Percentiles rank a stretch among this genome's conserved stretches.
These are phyloP conservation scores for Elaphurus davidianus DNA, from an alignment of 2,113 vertebrate species.

Conservation along the genomic window DNA sequence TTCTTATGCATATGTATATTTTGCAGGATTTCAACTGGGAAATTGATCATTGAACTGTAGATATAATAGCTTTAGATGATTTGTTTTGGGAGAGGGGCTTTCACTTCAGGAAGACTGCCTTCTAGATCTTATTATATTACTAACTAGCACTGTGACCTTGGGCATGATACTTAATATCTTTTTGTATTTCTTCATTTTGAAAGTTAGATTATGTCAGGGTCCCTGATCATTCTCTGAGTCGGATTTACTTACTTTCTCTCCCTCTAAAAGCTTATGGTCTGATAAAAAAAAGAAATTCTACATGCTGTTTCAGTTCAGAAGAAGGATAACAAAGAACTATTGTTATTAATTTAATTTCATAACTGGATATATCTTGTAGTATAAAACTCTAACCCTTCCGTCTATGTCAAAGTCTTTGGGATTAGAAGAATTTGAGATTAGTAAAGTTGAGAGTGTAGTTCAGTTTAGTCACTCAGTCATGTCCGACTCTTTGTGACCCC, in stretches of 20 bases:
- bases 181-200: not conserved
- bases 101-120: slow-evolving; percentile 1
- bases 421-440: not conserved
- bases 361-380: not conserved
- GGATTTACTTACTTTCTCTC: not conserved
- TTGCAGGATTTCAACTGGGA: not conserved
- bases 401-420: not conserved
- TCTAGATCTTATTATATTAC: not conserved
- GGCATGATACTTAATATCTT: not conserved
- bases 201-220: not conserved
- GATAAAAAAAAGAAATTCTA: not conserved
- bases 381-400: not conserved
- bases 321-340: not conserved
- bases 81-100: not conserved
- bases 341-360: not conserved
- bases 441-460: not conserved
- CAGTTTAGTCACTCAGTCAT: not conserved
- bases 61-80: not conserved
- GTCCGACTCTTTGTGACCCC: not conserved
- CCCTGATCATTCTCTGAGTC: not conserved
- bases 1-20: not conserved
- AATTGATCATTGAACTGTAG: not conserved
- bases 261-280: not conserved
- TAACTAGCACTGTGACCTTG: not conserved
- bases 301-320: not conserved